phyloP scores from a whole-genome alignment of 2,113 vertebrate species.

The Pristiophorus japonicus region DNA sequence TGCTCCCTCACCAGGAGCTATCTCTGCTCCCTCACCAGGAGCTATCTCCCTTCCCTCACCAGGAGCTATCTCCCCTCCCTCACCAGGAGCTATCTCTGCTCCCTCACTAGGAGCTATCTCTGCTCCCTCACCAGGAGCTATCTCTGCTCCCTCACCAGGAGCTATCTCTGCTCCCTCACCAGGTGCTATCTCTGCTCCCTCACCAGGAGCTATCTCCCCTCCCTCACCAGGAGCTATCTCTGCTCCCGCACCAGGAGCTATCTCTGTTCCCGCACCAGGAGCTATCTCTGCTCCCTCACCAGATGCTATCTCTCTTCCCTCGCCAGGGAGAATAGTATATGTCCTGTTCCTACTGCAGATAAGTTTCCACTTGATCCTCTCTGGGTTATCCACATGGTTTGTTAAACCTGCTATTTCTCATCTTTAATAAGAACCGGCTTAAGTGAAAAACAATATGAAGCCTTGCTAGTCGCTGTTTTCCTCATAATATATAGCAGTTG shows the following conservation, averaged over 20 bases:
- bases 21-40: too few relatives aligned
- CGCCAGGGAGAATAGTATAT: background rate
- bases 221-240: background rate
- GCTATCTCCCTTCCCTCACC: too few relatives aligned
- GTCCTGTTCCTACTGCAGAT: background rate
- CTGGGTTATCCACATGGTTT: background rate
- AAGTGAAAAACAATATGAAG: background rate
- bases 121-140: too few relatives aligned
- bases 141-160: too few relatives aligned
- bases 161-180: too few relatives aligned
- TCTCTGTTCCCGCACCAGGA: background rate
- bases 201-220: background rate
- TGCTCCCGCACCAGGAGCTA: background rate
- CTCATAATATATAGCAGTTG: too few relatives aligned
- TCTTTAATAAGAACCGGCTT: background rate
- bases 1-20: too few relatives aligned
- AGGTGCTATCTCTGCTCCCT: background rate
- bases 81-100: too few relatives aligned
- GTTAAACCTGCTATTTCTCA: constrained; percentile 3
- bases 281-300: background rate
- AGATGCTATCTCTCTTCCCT: background rate
- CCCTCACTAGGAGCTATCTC: too few relatives aligned
- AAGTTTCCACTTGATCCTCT: background rate
- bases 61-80: too few relatives aligned
- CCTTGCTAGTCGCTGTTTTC: background rate